Conservation (phyloP, 2,797 vertebrate genomes). For the Sylvia borin region DNA sequence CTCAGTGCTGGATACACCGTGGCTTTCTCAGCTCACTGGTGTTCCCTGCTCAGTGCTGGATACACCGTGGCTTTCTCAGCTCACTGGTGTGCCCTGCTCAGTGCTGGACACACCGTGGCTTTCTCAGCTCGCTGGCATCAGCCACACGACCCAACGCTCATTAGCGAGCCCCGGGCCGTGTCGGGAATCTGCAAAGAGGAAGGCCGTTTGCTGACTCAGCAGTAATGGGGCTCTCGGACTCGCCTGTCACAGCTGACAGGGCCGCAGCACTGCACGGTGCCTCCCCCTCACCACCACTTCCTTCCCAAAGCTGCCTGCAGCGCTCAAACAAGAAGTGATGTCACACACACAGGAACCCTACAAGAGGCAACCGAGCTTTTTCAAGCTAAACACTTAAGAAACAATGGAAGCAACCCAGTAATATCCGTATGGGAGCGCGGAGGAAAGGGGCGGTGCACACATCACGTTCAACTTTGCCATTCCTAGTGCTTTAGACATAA, state of each 20-base stretch:
- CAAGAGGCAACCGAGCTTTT: background rate
- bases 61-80: background rate
- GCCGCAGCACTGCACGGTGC: background rate
- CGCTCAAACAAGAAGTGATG: conserved; percentile 38
- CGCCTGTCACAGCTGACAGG: conserved; percentile 10
- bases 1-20: background rate
- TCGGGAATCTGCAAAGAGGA: conserved; percentile 33
- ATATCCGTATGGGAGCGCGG: background rate
- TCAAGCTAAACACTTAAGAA: background rate
- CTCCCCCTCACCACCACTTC: conserved; percentile 50
- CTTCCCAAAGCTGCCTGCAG: conserved; percentile 23
- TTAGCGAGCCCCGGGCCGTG: background rate
- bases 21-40: background rate
- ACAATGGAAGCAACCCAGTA: conserved; percentile 40
- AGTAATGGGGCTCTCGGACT: background rate
- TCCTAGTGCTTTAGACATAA: background rate
- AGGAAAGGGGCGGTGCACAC: background rate
- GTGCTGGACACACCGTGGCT: background rate
- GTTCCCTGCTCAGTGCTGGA: background rate
- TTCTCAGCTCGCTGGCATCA: conserved; percentile 20
- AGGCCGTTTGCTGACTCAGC: conserved; percentile 59
- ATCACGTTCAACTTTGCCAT: background rate
- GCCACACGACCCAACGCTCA: background rate
- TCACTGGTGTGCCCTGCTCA: background rate
- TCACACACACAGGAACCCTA: conserved; percentile 34